Evolutionary conservation across 2,797 vertebrate species (phyloP), one percentile per base, ranked within the genome.

Genomic region (Channa striata): DNA sequence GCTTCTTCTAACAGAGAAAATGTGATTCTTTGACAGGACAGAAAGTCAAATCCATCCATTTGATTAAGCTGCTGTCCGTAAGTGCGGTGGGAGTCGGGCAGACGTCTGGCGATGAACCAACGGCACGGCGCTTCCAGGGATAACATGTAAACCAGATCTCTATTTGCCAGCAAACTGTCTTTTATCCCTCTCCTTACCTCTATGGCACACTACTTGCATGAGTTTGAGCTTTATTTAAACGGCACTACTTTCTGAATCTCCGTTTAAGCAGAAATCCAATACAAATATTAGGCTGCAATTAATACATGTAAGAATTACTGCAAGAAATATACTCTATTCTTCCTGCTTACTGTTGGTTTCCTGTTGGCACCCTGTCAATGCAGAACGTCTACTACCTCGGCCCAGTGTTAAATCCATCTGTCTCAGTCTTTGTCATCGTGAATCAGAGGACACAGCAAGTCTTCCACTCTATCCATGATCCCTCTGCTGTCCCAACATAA

Each of bases 391-490:
- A 66, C 76, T 44, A 57, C 51, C 25, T 25, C 36, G 21, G 59
- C 34, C 25, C 21, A 63, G 54, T 33, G 64, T 65, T 74, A 65
- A 68, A 79, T 77, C 46, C 33, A 59, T 74, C 62, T 56, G 69
- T 53, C 59, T 51, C 59, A 42, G 70, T 56, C 62, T 68, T 64
- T 70, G 73, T 74, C 72, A 67, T 76, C 59, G 51, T 48, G 8
- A 79, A 67, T 69, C 70, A 78, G 82, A 81, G 57, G 73, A 73
- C 69, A 73, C 54, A 17, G 47, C 43, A 12, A 48, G 21, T 14
- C 19, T 59, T 58, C 2, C 12, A 40, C 64, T 70, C 43, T 16
- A 62, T 80, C 64, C 58, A 37, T 78, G 74, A 65, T 76, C 33
- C 13, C 50, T 53, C 43, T 39, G 66, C 54, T 51, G 39, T 75